phyloP scores from a whole-genome alignment of 1,140 invertebrate genomes.

The Arion vulgaris region DNA sequence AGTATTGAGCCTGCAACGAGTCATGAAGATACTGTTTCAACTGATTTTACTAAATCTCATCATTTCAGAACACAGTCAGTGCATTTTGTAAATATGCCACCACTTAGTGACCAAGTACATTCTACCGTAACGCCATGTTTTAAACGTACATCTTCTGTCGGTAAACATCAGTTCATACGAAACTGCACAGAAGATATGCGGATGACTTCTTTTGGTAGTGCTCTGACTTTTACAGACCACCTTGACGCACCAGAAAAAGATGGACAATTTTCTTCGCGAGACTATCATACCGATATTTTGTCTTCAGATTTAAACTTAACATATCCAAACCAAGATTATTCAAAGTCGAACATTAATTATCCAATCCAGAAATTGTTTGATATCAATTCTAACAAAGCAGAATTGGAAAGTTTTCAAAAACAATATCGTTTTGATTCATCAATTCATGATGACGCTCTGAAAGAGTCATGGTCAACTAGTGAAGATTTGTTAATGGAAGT shows the following conservation, averaged over 20 bases:
- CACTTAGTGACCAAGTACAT: no score
- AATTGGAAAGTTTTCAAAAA: not conserved
- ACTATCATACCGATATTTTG: not conserved
- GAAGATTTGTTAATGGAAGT: slow-evolving; percentile 28
- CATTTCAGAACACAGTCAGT: no score
- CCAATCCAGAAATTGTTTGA: not conserved
- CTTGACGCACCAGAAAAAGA: not conserved
- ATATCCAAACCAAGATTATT: not conserved
- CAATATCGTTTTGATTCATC: not conserved
- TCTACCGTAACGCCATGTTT: no score
- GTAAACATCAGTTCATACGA: not conserved
- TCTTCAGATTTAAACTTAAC: not conserved
- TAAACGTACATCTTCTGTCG: not conserved
- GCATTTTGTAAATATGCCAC: no score
- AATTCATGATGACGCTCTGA: slow-evolving; percentile 17
- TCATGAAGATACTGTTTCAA: no score
- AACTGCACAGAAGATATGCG: not conserved
- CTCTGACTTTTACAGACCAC: not conserved
- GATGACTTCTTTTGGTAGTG: not conserved
- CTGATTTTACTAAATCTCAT: no score
- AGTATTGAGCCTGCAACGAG: no score
- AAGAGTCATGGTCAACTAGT: slow-evolving; percentile 15
- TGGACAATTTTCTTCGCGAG: not conserved
- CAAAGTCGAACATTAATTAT: not conserved
- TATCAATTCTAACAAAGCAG: not conserved